Evolutionary conservation across 2,113 vertebrate genomes (phyloP).

Genomic region (Orthonyx spaldingii): DNA sequence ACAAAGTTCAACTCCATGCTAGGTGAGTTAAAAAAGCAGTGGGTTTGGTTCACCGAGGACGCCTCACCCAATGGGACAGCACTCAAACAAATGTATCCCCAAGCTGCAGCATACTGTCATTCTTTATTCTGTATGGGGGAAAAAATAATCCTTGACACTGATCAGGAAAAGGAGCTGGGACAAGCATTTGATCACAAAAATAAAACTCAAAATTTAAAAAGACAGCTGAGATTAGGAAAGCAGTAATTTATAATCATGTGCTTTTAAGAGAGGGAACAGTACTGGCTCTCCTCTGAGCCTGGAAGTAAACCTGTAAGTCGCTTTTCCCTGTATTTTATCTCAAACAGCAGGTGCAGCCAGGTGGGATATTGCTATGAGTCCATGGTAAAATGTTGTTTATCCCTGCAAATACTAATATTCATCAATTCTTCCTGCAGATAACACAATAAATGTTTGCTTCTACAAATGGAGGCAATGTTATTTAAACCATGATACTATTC

Average conservation of each 20-base stretch:
- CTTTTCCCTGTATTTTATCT: background rate
- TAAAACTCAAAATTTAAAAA: background rate
- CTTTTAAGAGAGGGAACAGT: background rate
- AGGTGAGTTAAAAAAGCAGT: background rate
- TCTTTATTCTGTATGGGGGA: background rate
- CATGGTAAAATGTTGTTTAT: background rate
- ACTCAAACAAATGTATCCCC: background rate
- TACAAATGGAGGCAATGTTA: background rate
- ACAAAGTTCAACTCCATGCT: background rate
- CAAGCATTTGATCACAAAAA: background rate
- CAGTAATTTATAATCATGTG: background rate
- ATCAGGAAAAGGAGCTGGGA: background rate
- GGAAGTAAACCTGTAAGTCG: background rate
- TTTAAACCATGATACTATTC: slow-evolving; percentile 31
- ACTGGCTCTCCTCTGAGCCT: background rate
- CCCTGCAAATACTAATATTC: background rate
- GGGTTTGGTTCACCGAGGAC: background rate
- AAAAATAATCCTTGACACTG: accelerated
- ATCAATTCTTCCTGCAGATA: background rate
- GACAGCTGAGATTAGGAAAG: background rate
- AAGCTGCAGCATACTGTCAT: accelerated
- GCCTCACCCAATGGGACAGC: background rate
- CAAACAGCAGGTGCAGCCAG: background rate
- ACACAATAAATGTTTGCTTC: slow-evolving; percentile 1
- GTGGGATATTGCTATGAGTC: background rate